phyloP scores from a whole-genome alignment of 2,797 vertebrate genomes.

The Paguma larvata region DNA sequence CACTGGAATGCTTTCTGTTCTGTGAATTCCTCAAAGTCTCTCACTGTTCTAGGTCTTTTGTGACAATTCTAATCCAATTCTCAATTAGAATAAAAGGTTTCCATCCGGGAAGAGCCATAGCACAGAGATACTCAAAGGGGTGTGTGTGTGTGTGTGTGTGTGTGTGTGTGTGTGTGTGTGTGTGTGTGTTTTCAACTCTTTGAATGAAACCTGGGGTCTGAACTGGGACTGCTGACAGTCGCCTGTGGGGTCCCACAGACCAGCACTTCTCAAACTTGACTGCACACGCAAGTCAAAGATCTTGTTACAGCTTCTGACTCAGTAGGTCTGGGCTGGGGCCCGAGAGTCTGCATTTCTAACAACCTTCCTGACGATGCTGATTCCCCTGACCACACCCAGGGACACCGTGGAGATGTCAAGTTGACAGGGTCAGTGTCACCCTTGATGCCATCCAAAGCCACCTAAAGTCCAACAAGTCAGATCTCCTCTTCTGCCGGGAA shows the following conservation, averaged over 20 bases:
- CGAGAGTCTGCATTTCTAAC: background rate
- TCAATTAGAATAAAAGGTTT: constrained; percentile 39
- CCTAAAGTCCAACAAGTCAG: background rate
- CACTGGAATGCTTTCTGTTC: background rate
- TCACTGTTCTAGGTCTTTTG: background rate
- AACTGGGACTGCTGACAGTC: background rate
- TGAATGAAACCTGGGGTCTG: constrained; percentile 4
- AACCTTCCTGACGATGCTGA: background rate
- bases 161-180: too few relatives aligned
- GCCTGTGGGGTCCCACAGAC: background rate
- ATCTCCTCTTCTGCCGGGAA: background rate
- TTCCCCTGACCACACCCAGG: background rate
- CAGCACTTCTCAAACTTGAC: background rate
- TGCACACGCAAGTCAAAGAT: background rate
- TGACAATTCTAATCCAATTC: constrained; percentile 13
- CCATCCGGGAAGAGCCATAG: background rate
- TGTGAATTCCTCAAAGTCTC: background rate
- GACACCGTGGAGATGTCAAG: background rate
- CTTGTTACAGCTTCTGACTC: background rate
- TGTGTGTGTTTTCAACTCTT: background rate
- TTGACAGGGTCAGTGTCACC: background rate
- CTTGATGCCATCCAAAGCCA: background rate
- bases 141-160: background rate
- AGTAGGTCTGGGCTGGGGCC: background rate
- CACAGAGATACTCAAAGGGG: background rate